A percentile compares a stretch with the other conserved stretches of the same genome.
These are phyloP conservation scores for Ladona fulva DNA, from an alignment of 1,140 invertebrate genomes.

Conservation along the genomic window DNA sequence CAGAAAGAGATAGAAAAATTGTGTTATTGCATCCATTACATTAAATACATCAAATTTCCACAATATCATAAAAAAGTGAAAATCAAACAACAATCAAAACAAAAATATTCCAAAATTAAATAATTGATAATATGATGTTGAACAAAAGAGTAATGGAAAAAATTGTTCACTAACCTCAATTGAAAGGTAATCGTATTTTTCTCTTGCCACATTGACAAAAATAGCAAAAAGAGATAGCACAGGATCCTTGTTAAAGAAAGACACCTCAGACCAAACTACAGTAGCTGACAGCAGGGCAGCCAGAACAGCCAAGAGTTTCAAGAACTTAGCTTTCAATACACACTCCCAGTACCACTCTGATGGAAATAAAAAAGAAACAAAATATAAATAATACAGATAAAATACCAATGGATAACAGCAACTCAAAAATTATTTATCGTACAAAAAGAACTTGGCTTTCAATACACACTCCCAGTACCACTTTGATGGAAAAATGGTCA, in stretches of 20 bases:
- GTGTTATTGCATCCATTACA: no score
- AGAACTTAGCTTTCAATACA: constrained; percentile 60
- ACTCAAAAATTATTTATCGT: no score
- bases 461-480: constrained; percentile 93
- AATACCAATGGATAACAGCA: no score
- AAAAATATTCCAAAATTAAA: constrained; percentile 64
- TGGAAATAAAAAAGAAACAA: constrained; percentile 27
- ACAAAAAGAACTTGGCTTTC: constrained; percentile 63
- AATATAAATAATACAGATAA: no score
- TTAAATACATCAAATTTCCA: constrained; percentile 16
- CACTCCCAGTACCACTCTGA: constrained; percentile 96
- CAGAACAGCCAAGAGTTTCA: constrained; percentile 61
- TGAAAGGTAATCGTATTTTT: constrained; percentile 83
- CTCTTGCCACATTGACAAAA: constrained; percentile 72
- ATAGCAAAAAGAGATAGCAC: constrained; percentile 91
- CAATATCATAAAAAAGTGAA: not conserved
- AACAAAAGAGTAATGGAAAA: constrained; percentile 45
- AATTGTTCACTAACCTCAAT: constrained; percentile 67
- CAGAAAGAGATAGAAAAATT: no score
- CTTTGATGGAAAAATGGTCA: constrained; percentile 47
- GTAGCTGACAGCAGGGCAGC: constrained; percentile 72
- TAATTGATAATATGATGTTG: constrained; percentile 75
- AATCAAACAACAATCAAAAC: not conserved
- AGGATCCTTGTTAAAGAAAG: constrained; percentile 87
- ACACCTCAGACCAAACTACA: constrained; percentile 97